Base-by-base conservation (phyloP, 2,888 invertebrate genomes). In the Thelaira solivaga region DNA sequence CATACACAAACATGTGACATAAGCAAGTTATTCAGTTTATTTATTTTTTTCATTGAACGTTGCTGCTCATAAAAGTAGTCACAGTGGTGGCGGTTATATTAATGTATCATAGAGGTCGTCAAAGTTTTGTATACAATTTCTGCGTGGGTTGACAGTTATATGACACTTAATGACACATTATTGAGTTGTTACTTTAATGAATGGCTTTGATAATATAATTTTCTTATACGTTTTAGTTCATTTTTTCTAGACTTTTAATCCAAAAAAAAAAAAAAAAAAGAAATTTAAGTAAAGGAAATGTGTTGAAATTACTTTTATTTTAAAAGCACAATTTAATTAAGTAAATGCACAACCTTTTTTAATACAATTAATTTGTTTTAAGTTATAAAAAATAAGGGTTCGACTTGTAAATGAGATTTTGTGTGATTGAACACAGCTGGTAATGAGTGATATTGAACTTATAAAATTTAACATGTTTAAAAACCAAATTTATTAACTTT, bases 111-210 rank as follows among this genome's bases (percentile, higher is more conserved):
- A 78, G 74, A 78, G 78, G 74, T 78, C 74, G 77, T 73, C 62
- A 51, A 45, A 29, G 62, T 41, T 62, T 74, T 64, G 59, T 51
- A 13, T 61, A 53, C 47, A 6, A n/a, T 34, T 78, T 78, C 47
- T 65, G 78, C 74, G 74, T 78, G 78, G 78, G 78, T 61, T 78
- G 78, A 78, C 78, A 78, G 74, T 78, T 78, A 78, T 78, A 74
- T 78, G 78, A 74, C 74, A 78, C 74, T 78, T 74, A 78, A 78
- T 78, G 78, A 78, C 78, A 78, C 74, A 74, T 74, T 78, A 78
- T 78, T 78, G 78, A 78, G 78, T 78, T 78, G 78, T 78, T 78
- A 74, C 74, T 78, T 78, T 78, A 78, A 74, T 78, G 65, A 78
- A 78, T 78, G 74, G 74, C 74, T 78, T 74, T 71, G 69, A 68